Conservation (phyloP, 2,113 vertebrate genomes). For the Crotalus tigris region DNA sequence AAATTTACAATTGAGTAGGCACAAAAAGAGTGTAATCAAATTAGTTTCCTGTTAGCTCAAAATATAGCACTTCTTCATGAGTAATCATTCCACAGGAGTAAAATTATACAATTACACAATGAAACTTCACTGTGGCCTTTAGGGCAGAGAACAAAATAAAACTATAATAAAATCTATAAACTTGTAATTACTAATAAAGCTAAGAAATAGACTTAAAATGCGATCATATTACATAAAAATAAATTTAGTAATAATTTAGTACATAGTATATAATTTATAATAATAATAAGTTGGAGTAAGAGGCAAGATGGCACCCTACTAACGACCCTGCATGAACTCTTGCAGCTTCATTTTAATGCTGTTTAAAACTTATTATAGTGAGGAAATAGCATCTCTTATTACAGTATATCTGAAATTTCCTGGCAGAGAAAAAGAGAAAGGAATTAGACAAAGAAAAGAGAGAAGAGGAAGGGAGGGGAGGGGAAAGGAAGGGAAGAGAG, state of each 20-base stretch:
- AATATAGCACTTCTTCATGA: constrained; percentile 1
- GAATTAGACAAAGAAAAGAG: background rate
- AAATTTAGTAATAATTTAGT: background rate
- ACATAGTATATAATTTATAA: background rate
- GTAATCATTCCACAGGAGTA: background rate
- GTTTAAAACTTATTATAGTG: background rate
- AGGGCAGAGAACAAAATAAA: background rate
- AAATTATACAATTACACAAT: background rate
- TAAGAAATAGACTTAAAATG: background rate
- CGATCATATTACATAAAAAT: background rate
- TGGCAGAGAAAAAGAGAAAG: background rate
- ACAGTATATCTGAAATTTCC: background rate
- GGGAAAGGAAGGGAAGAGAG: background rate
- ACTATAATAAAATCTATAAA: background rate
- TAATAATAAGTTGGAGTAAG: background rate
- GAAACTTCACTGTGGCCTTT: background rate
- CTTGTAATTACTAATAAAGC: background rate
- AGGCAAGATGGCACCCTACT: background rate
- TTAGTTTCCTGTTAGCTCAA: constrained; percentile 3
- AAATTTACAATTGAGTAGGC: background rate
- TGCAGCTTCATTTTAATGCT: background rate
- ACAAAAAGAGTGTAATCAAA: background rate
- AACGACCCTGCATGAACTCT: background rate
- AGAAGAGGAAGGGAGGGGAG: background rate
- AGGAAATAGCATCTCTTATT: background rate